Percentiles rank a stretch among this genome's conserved stretches.
phyloP scores from a whole-genome alignment of 2,113 vertebrate species.

The Leuciscus idus region DNA sequence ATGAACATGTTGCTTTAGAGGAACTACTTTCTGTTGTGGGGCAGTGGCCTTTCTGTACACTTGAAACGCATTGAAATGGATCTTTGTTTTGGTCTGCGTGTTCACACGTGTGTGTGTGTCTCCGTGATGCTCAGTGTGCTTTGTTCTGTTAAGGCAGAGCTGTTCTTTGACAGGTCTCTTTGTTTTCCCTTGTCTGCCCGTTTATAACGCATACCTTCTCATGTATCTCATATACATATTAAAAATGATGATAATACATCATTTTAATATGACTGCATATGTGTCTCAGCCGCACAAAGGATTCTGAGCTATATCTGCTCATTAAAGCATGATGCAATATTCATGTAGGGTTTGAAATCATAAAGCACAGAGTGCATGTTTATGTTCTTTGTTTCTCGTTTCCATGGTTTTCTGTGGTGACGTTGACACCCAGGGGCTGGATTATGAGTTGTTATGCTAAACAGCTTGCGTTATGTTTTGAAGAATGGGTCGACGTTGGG shows the following conservation, averaged over 20 bases:
- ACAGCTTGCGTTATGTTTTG: slow-evolving; percentile 3
- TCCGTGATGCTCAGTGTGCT: not conserved
- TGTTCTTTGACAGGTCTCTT: not conserved
- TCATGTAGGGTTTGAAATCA: slow-evolving; percentile 8
- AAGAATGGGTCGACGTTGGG: not conserved
- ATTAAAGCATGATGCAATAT: slow-evolving; percentile 29
- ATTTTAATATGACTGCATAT: slow-evolving; percentile 3
- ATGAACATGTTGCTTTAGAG: slow-evolving; percentile 29
- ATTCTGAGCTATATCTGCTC: not conserved
- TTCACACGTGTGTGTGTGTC: slow-evolving; percentile 12
- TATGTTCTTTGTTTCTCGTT: slow-evolving; percentile 61
- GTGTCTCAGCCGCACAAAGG: not conserved
- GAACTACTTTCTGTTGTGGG: not conserved
- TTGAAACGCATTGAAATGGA: slow-evolving; percentile 36
- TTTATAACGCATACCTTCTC: not conserved
- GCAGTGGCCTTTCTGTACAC: slow-evolving; percentile 22
- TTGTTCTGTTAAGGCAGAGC: slow-evolving; percentile 13
- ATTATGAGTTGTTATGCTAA: slow-evolving; percentile 48
- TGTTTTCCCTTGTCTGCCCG: not conserved
- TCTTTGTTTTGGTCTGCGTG: slow-evolving; percentile 43
- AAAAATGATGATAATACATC: slow-evolving; percentile 6
- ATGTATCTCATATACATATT: not conserved
- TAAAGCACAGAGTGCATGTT: slow-evolving; percentile 52
- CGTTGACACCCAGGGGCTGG: slow-evolving; percentile 53
- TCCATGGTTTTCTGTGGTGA: slow-evolving; percentile 61